phyloP scores from a whole-genome alignment of 2,113 vertebrate species.

The Gnathonemus longibarbis region DNA sequence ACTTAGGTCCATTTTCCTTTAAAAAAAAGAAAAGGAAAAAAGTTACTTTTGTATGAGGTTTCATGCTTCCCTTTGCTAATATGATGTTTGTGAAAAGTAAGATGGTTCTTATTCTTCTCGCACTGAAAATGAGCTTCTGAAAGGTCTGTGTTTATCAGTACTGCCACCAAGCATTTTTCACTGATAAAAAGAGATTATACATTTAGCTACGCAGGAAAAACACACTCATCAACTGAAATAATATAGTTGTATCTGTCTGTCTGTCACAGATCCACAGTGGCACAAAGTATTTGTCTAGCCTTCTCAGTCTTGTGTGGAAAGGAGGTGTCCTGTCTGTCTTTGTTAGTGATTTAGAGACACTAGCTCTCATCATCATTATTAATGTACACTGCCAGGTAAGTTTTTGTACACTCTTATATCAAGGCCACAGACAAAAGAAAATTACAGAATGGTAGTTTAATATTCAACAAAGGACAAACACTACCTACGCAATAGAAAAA shows the following conservation, averaged over 20 bases:
- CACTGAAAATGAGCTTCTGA: neutral
- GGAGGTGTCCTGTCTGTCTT: neutral
- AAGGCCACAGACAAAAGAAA: neutral
- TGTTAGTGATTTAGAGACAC: neutral
- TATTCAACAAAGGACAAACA: neutral
- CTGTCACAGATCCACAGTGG: neutral
- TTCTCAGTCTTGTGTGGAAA: neutral
- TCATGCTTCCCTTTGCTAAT: neutral
- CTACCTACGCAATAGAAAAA: neutral
- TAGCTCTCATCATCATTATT: neutral
- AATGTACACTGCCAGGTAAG: neutral
- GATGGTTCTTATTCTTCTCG: neutral
- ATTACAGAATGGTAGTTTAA: neutral
- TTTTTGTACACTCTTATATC: neutral
- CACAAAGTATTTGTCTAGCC: neutral
- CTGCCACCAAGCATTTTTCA: neutral
- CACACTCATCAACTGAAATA: neutral
- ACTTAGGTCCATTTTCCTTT: conserved; percentile 48
- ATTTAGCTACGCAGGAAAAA: neutral
- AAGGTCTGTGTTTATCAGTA: neutral
- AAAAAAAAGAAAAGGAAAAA: conserved; percentile 20
- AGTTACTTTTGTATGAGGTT: neutral
- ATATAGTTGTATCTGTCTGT: neutral
- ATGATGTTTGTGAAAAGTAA: neutral
- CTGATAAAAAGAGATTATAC: neutral